These are phyloP conservation scores for Aythya baeri DNA, from an alignment of 2,113 vertebrate genomes.

Conservation along the genomic window DNA sequence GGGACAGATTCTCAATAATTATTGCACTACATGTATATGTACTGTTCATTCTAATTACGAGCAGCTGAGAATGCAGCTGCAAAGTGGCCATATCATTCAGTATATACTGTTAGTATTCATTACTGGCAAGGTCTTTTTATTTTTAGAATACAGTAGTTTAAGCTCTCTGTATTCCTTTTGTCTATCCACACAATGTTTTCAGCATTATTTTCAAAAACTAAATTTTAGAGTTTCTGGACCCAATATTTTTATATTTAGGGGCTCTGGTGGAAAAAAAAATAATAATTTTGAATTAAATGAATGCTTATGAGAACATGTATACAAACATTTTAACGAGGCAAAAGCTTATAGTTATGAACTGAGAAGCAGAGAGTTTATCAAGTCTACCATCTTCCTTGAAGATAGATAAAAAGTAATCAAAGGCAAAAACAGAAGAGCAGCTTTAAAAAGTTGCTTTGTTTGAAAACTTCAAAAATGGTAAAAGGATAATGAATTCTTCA, in stretches of 20 bases:
- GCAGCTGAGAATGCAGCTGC: slow-evolving; percentile 52
- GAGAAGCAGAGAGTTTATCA: background rate
- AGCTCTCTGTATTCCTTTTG: background rate
- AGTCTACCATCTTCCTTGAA: background rate
- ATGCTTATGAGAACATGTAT: background rate
- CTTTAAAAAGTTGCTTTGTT: background rate
- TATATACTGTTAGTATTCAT: background rate
- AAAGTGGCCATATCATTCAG: slow-evolving; percentile 15
- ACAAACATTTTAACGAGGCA: slow-evolving; percentile 30
- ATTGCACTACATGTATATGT: slow-evolving; percentile 18
- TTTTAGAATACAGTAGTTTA: slow-evolving; percentile 51
- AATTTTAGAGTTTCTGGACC: slow-evolving; percentile 1
- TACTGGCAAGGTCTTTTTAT: slow-evolving; percentile 29
- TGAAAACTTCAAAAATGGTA: background rate
- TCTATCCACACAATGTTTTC: slow-evolving; percentile 32
- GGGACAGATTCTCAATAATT: slow-evolving; percentile 30
- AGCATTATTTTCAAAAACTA: background rate
- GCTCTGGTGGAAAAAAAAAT: slow-evolving; percentile 23
- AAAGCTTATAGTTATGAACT: slow-evolving; percentile 9
- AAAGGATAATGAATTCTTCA: background rate
- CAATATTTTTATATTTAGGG: slow-evolving; percentile 9
- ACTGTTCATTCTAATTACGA: slow-evolving; percentile 27
- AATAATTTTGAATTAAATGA: slow-evolving; percentile 1
- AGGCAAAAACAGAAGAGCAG: background rate
- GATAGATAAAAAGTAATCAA: background rate